Evolutionary conservation across 2,888 invertebrate species (phyloP).

Genomic region (Nephrotoma guestfalica): DNA sequence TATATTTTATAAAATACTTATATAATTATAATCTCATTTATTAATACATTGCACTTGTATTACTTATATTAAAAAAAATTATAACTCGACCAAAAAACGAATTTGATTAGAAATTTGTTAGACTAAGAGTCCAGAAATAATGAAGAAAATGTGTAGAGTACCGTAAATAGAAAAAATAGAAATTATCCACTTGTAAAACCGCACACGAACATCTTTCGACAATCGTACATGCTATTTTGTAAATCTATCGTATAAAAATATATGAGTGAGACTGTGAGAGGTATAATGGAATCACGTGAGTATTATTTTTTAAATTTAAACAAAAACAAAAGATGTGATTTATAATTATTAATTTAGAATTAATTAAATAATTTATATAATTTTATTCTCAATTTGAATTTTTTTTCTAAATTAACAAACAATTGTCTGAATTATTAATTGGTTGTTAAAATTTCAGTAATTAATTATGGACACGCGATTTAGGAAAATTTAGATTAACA

Average conservation of each 20-base stretch:
- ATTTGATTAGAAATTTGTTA: neutral
- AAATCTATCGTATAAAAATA: neutral
- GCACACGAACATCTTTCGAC: neutral
- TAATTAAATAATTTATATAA: neutral
- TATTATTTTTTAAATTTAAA: neutral
- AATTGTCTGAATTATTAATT: neutral
- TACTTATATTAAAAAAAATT: conserved; percentile 14
- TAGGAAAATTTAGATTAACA: neutral
- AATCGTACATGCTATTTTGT: neutral
- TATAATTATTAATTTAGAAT: neutral
- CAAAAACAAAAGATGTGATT: neutral
- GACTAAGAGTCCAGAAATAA: neutral
- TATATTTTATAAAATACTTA: conserved; percentile 2
- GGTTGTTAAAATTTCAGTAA: neutral
- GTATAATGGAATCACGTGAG: neutral
- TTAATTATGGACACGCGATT: neutral
- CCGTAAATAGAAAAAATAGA: neutral
- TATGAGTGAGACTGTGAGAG: neutral
- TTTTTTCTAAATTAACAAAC: neutral
- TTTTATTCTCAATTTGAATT: neutral
- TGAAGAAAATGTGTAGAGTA: neutral
- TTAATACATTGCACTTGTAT: conserved; percentile 17
- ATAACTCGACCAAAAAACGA: neutral
- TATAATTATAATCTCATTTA: conserved; percentile 9
- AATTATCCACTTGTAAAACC: neutral